These are phyloP conservation scores for Ellobium chinense DNA, from an alignment of 2,888 invertebrate genomes.

Conservation along the genomic window DNA sequence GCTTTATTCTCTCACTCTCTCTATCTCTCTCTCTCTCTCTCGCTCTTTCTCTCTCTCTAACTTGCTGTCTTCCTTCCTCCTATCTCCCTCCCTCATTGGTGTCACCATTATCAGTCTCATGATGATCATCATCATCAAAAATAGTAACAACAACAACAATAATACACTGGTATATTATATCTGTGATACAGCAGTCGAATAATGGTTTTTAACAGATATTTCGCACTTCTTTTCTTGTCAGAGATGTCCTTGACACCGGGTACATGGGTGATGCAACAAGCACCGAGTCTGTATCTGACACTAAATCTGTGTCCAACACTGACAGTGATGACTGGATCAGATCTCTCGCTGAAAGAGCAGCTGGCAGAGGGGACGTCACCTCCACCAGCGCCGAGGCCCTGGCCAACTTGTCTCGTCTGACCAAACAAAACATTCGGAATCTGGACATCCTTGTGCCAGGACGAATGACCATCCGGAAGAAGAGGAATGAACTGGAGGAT, in stretches of 20 bases:
- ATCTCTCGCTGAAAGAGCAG: constrained; percentile 66
- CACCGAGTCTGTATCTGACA: constrained; percentile 46
- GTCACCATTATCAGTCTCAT: too few relatives aligned
- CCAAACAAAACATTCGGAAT: constrained; percentile 68
- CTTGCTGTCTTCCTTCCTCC: too few relatives aligned
- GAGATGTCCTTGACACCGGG: constrained; percentile 68
- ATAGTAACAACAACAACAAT: too few relatives aligned
- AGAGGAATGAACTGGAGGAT: constrained; percentile 48
- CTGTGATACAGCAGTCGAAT: too few relatives aligned
- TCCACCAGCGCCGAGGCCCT: constrained; percentile 60
- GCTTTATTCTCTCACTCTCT: too few relatives aligned
- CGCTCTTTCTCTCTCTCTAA: too few relatives aligned
- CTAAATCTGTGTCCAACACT: constrained; percentile 36
- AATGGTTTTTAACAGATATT: too few relatives aligned
- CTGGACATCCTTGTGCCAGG: constrained; percentile 66
- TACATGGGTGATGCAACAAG: constrained; percentile 66
- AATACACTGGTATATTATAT: too few relatives aligned
- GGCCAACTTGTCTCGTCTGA: constrained; percentile 61
- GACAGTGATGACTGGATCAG: constrained; percentile 64
- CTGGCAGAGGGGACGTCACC: constrained; percentile 61
- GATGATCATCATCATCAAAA: too few relatives aligned
- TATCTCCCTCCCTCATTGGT: too few relatives aligned
- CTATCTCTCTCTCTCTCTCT: too few relatives aligned
- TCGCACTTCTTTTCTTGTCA: constrained; percentile 47
- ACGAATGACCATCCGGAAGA: constrained; percentile 43